A percentile compares a stretch with the other conserved stretches of the same genome.
Conservation (phyloP, 2,888 invertebrate species). For the Andrena camellia region DNA sequence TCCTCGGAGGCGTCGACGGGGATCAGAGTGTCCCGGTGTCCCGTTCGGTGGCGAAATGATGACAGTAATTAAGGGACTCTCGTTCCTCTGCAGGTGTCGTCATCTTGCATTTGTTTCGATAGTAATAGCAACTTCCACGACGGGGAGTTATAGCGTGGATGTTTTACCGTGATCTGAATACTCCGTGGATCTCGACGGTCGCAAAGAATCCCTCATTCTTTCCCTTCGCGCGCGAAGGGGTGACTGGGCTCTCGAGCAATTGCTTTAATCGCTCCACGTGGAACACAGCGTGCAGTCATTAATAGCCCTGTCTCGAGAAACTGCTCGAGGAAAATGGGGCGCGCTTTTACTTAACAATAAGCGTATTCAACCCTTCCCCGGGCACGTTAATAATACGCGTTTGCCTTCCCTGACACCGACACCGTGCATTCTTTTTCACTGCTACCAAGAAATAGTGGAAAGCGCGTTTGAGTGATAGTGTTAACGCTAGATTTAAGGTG, state of each 20-base stretch:
- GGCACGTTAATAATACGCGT: slow-evolving; percentile 16
- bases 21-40: slow-evolving; percentile 21
- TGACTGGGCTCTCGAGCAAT: slow-evolving; percentile 71
- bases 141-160: too few relatives aligned
- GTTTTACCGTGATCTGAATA: neutral
- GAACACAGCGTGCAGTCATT: slow-evolving; percentile 73
- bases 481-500: too few relatives aligned
- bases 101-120: neutral
- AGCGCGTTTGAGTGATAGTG: too few relatives aligned
- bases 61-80: slow-evolving; percentile 46
- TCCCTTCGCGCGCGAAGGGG: slow-evolving; percentile 44
- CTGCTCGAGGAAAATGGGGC: slow-evolving; percentile 27
- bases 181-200: neutral
- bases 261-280: slow-evolving; percentile 77
- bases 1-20: neutral
- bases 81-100: neutral
- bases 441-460: too few relatives aligned
- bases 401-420: neutral
- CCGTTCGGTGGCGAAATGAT: slow-evolving; percentile 47
- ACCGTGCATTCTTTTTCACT: neutral
- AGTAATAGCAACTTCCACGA: neutral
- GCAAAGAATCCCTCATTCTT: neutral
- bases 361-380: slow-evolving; percentile 4
- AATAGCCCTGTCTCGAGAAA: slow-evolving; percentile 57
- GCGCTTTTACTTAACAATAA: slow-evolving; percentile 27